Percentiles rank a stretch among this genome's conserved stretches.
phyloP scores from a whole-genome alignment of 2,113 vertebrate species.

The Hirundichthys speculiger region DNA sequence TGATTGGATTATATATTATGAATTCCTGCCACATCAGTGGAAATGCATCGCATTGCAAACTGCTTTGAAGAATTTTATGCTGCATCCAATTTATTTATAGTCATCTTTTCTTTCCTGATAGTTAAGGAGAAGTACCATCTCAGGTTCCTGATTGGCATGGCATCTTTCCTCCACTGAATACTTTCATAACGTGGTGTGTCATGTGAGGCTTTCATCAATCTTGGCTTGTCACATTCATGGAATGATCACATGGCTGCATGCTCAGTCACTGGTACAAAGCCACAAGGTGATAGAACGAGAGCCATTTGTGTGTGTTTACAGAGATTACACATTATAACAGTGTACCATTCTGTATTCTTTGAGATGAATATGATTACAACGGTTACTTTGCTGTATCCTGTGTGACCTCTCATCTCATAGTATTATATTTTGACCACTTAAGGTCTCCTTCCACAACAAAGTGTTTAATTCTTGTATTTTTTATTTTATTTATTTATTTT shows the following conservation, averaged over 20 bases:
- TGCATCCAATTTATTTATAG: constrained; percentile 16
- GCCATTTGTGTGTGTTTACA: background rate
- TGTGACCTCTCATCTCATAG: too few relatives aligned
- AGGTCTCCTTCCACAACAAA: too few relatives aligned
- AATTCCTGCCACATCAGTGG: background rate
- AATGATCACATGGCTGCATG: constrained; percentile 47
- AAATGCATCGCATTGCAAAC: constrained; percentile 1
- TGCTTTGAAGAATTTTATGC: background rate
- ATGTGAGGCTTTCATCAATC: constrained; percentile 72
- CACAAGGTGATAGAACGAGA: background rate
- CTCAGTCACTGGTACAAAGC: constrained; percentile 23
- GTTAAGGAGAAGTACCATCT: constrained; percentile 36
- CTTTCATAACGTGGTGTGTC: constrained; percentile 62
- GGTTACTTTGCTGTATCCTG: too few relatives aligned
- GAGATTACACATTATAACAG: background rate
- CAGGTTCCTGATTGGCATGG: constrained; percentile 36
- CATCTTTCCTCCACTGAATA: constrained; percentile 24
- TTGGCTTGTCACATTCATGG: constrained; percentile 48
- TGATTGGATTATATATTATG: too few relatives aligned
- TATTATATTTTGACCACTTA: too few relatives aligned
- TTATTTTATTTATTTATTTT: too few relatives aligned
- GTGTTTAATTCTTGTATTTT: too few relatives aligned
- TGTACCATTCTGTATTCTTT: background rate
- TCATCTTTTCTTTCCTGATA: constrained; percentile 5
- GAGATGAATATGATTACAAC: too few relatives aligned